Evolutionary conservation across 1,140 invertebrate genomes (phyloP).

Genomic region (Brachionus sp.): DNA sequence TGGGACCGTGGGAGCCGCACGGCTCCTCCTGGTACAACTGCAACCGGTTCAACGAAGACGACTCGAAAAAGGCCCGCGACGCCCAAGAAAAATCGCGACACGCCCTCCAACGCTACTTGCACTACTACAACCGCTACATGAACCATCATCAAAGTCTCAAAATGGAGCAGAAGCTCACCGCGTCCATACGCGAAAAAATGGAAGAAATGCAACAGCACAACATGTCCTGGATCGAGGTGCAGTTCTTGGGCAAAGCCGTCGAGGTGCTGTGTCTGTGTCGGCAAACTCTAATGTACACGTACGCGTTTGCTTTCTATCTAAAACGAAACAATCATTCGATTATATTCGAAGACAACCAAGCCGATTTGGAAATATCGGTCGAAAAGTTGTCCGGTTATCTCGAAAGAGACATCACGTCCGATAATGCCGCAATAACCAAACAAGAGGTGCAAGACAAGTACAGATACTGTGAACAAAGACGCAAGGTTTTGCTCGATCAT

Average conservation of each 20-base stretch:
- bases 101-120: slow-evolving; percentile 85
- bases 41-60: slow-evolving; percentile 94
- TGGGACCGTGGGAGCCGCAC: slow-evolving; percentile 97
- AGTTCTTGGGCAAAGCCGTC: slow-evolving; percentile 93
- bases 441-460: slow-evolving; percentile 99
- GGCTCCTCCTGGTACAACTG: slow-evolving; percentile 98
- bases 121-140: slow-evolving; percentile 98
- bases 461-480: slow-evolving; percentile 92
- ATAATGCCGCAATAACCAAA: slow-evolving; percentile 95
- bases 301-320: slow-evolving; percentile 97
- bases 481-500: slow-evolving; percentile 88
- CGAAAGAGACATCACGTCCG: slow-evolving; percentile 92
- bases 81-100: slow-evolving; percentile 89
- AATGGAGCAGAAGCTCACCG: slow-evolving; percentile 81
- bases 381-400: slow-evolving; percentile 95
- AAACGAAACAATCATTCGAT: slow-evolving; percentile 96
- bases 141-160: slow-evolving; percentile 98
- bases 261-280: slow-evolving; percentile 94
- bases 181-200: slow-evolving; percentile 86
- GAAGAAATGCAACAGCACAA: slow-evolving; percentile 99
- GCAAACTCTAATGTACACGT: slow-evolving; percentile 97
- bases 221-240: slow-evolving; percentile 99
- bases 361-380: slow-evolving; percentile 91
- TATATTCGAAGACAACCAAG: slow-evolving; percentile 98
- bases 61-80: slow-evolving; percentile 88